A percentile compares a stretch with the other conserved stretches of the same genome.
These are phyloP conservation scores for Halictus rubicundus DNA, from an alignment of 1,140 invertebrate genomes.

Conservation along the genomic window DNA sequence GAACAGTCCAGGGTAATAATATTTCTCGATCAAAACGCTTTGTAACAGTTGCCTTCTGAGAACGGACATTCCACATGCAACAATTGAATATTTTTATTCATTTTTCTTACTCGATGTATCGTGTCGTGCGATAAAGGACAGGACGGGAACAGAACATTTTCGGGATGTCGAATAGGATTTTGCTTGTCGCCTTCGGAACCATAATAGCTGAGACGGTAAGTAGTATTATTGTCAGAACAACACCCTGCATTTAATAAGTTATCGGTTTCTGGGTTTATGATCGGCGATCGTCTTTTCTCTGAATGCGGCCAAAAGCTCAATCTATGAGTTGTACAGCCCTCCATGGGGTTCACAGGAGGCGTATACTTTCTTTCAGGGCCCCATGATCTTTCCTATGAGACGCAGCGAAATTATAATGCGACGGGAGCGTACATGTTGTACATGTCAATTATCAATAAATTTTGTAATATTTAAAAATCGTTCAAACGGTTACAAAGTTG, in stretches of 20 bases:
- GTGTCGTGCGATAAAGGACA: conserved; percentile 74
- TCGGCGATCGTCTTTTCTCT: conserved; percentile 58
- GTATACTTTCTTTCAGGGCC: conserved; percentile 61
- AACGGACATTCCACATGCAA: not conserved
- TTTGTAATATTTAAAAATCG: no score
- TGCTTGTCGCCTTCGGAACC: conserved; percentile 66
- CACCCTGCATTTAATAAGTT: conserved; percentile 70
- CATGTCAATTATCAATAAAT: no score
- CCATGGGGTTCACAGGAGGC: conserved; percentile 76
- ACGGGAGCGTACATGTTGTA: no score
- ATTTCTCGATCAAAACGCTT: no score
- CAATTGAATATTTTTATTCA: conserved; percentile 49
- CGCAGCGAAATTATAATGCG: not conserved
- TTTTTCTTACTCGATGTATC: conserved; percentile 65
- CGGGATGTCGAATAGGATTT: conserved; percentile 59
- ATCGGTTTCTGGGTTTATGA: conserved; percentile 42
- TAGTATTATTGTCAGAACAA: conserved; percentile 74
- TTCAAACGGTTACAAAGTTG: not conserved
- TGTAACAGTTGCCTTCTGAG: no score
- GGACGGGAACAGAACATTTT: conserved; percentile 61
- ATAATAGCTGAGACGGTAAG: conserved; percentile 76
- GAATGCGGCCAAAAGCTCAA: conserved; percentile 80
- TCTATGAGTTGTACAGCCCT: conserved; percentile 81
- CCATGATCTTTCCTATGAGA: conserved; percentile 66
- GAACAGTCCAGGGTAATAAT: no score